Conservation (phyloP, 2,797 vertebrate species). For the Sebastes taczanowskii region DNA sequence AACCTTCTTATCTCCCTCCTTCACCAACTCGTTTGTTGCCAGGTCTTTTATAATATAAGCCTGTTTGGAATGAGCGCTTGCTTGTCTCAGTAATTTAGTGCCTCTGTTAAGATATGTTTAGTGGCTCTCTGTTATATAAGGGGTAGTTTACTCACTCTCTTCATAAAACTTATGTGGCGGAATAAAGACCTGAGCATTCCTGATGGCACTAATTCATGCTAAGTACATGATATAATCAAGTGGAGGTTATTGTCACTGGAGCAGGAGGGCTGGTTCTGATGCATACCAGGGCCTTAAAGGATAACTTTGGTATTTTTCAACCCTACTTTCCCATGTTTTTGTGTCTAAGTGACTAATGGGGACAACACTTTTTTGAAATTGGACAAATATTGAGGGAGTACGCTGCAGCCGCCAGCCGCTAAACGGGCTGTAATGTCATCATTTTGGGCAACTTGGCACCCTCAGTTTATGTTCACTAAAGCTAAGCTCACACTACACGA, state of each 20-base stretch:
- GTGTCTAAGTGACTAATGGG: too few species aligned
- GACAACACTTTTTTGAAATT: too few species aligned
- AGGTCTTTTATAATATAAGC: conserved; percentile 3
- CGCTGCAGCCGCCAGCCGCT: too few species aligned
- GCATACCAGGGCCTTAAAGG: neutral
- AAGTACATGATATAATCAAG: conserved; percentile 20
- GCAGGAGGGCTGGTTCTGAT: neutral
- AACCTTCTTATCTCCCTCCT: neutral
- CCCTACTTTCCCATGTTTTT: too few species aligned
- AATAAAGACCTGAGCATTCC: conserved; percentile 25
- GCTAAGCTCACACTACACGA: too few species aligned
- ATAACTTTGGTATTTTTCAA: too few species aligned
- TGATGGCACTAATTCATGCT: conserved; percentile 39
- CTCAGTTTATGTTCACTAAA: too few species aligned
- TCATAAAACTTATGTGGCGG: conserved; percentile 49
- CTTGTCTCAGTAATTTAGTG: conserved; percentile 38
- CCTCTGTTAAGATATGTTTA: conserved; percentile 25
- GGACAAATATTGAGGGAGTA: too few species aligned
- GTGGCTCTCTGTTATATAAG: conserved; percentile 31
- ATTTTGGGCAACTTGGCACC: too few species aligned
- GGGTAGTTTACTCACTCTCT: conserved; percentile 27
- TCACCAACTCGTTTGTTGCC: neutral
- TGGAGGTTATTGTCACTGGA: neutral
- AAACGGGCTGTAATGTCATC: too few species aligned
- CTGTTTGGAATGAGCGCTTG: conserved; percentile 6